Evolutionary conservation across 2,888 invertebrate species (phyloP).

Genomic region (Phyto melanocephala): DNA sequence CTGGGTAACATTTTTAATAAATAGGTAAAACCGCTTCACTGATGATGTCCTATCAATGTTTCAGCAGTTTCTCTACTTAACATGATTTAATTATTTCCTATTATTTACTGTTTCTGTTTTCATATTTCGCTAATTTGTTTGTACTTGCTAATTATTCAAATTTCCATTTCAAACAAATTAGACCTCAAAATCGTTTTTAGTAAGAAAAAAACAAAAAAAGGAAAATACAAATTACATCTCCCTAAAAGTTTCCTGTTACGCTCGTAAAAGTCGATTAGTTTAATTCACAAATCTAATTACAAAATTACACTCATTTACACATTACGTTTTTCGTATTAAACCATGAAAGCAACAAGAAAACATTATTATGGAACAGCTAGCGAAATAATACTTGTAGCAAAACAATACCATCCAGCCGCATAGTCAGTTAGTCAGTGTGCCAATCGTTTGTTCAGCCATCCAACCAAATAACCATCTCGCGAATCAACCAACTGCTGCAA

Average conservation of each 20-base stretch:
- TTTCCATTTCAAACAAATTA: not conserved
- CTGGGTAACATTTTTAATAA: no score
- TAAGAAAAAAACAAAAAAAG: no score
- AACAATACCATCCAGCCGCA: not conserved
- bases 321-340: not conserved
- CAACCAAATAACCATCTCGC: not conserved
- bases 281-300: slow-evolving; percentile 9
- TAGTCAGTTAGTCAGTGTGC: not conserved
- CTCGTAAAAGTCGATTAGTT: slow-evolving; percentile 1
- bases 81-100: no score
- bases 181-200: not conserved
- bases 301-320: slow-evolving; percentile 1
- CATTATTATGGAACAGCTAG: not conserved
- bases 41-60: no score
- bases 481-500: not conserved
- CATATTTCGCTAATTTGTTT: no score
- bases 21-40: no score
- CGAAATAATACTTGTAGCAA: not conserved
- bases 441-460: no score
- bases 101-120: no score
- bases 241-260: not conserved
- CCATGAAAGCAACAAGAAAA: slow-evolving; percentile 1
- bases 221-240: not conserved
- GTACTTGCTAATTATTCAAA: no score
- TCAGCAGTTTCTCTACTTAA: no score